Evolutionary conservation across 2,797 vertebrate species (phyloP).

Genomic region (Chrosomus eos): DNA sequence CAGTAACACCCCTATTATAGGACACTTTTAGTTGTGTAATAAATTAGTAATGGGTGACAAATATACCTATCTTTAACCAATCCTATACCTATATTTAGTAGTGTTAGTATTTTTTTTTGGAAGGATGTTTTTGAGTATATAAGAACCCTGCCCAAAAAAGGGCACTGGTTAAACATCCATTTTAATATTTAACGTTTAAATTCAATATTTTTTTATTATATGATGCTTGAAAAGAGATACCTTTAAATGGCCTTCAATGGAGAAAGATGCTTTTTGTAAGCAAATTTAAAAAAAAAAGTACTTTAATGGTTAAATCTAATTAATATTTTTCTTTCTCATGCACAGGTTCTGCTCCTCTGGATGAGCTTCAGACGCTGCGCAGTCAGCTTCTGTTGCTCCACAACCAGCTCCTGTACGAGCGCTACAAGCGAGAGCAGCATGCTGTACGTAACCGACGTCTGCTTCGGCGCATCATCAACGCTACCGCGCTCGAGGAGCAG

Average conservation of each 20-base stretch:
- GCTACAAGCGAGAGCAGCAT: conserved; percentile 97
- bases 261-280: neutral
- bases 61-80: neutral
- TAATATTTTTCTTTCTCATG: neutral
- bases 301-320: neutral
- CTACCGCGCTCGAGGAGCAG: conserved; percentile 94
- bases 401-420: conserved; percentile 95
- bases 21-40: neutral
- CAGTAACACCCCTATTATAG: neutral
- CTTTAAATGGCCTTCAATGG: neutral
- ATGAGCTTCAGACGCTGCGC: conserved; percentile 92
- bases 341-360: conserved; percentile 89
- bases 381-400: conserved; percentile 95
- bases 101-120: neutral
- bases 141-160: neutral
- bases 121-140: neutral
- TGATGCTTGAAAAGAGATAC: neutral
- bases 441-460: conserved; percentile 94
- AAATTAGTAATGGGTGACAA: neutral
- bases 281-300: neutral
- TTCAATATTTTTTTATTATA: neutral
- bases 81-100: neutral
- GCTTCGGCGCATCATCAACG: conserved; percentile 91
- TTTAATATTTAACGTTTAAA: neutral
- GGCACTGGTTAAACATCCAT: neutral